Evolutionary conservation across 2,113 vertebrate species (phyloP).

Genomic region (Pseudorhombus dupliciocellatus): DNA sequence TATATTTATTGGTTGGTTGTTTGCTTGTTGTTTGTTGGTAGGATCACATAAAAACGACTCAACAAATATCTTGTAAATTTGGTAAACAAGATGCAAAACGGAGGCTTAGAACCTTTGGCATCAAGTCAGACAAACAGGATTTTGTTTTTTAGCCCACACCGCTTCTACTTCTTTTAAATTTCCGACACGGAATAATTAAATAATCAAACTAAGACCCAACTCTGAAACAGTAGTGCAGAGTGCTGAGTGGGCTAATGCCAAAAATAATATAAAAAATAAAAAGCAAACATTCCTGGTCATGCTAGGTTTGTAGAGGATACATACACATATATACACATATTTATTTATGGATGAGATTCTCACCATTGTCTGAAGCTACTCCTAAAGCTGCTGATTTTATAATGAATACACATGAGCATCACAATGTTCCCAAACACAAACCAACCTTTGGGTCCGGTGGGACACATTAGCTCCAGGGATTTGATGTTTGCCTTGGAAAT

Average conservation of each 20-base stretch:
- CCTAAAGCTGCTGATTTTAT: neutral
- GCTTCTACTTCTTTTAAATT: no score
- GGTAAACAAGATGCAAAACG: no score
- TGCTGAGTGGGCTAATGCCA: neutral
- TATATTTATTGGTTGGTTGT: neutral
- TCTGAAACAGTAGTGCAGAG: neutral
- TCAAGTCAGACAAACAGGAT: no score
- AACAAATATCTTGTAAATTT: no score
- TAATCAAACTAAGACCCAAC: no score
- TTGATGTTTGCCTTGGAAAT: constrained; percentile 33
- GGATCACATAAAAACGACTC: no score
- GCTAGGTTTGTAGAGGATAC: neutral
- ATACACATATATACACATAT: neutral
- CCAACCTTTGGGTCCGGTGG: constrained; percentile 16
- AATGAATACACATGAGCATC: constrained; percentile 13
- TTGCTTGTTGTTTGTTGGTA: neutral
- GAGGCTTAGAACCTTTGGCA: no score
- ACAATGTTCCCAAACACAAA: constrained; percentile 25
- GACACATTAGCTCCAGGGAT: constrained; percentile 20
- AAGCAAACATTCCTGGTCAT: neutral
- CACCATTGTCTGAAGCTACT: constrained; percentile 5
- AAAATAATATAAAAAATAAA: neutral
- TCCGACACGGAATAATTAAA: no score
- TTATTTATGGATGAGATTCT: constrained; percentile 9
- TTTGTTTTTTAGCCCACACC: no score